Percentiles rank a stretch among this genome's conserved stretches.
phyloP scores from a whole-genome alignment of 1,140 invertebrate genomes.

The Phocides pigmalion region DNA sequence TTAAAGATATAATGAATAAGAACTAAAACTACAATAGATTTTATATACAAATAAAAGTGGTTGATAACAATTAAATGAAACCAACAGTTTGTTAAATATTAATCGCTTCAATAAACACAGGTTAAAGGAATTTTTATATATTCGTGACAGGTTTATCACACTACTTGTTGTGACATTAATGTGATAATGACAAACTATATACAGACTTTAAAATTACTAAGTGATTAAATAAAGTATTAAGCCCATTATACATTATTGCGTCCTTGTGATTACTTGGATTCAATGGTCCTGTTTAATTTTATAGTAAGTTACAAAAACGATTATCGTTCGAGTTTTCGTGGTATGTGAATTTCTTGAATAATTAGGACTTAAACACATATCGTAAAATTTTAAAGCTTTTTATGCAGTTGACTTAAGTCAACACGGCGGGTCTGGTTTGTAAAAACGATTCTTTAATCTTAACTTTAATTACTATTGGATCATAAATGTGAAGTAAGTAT shows the following conservation, averaged over 20 bases:
- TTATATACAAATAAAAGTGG: not conserved
- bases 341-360: conserved; percentile 18
- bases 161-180: not conserved
- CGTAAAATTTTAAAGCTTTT: conserved; percentile 25
- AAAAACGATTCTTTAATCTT: conserved; percentile 14
- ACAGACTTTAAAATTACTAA: conserved; percentile 16
- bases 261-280: not conserved
- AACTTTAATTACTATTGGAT: conserved; percentile 15
- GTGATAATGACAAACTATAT: not conserved
- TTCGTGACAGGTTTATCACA: not conserved
- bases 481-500: conserved; percentile 4
- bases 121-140: not conserved
- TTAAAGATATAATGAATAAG: no score
- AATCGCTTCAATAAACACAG: not conserved
- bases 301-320: conserved; percentile 9
- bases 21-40: no score
- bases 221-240: conserved; percentile 9
- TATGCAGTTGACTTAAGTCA: not conserved
- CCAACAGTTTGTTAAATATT: not conserved
- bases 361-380: conserved; percentile 13
- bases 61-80: not conserved
- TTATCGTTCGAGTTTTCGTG: conserved; percentile 10
- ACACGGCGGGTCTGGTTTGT: not conserved
- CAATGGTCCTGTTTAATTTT: conserved; percentile 19
- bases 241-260: conserved; percentile 8